Evolutionary conservation across 2,888 invertebrate genomes (phyloP).

Genomic region (Onthophagus sagittarius): DNA sequence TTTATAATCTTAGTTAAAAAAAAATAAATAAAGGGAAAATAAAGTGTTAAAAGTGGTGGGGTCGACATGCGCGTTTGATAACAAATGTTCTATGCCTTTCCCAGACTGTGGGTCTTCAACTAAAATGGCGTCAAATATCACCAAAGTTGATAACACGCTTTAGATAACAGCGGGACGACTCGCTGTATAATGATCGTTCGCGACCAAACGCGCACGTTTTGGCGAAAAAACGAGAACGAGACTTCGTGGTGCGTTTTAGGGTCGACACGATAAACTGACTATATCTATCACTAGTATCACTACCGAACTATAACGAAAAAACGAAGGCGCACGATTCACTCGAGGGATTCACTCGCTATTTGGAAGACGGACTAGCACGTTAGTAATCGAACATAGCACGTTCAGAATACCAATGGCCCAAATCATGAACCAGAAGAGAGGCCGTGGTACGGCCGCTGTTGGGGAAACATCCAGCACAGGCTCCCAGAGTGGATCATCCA

Average conservation of each 20-base stretch:
- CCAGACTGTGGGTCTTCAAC: slow-evolving; percentile 14
- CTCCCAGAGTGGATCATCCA: slow-evolving; percentile 34
- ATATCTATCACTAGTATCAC: too few relatives aligned
- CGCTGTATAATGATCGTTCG: slow-evolving; percentile 19
- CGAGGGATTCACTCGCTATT: too few relatives aligned
- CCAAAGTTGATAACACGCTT: slow-evolving; percentile 19
- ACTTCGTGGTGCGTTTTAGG: slow-evolving; percentile 26
- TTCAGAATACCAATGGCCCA: slow-evolving; percentile 34
- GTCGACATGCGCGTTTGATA: slow-evolving; percentile 10
- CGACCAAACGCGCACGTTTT: slow-evolving; percentile 25
- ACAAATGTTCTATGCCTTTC: background rate
- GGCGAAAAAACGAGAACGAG: slow-evolving; percentile 30
- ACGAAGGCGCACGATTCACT: too few relatives aligned
- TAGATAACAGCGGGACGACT: slow-evolving; percentile 16
- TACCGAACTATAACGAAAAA: too few relatives aligned
- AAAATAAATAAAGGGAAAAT: background rate
- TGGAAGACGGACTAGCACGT: background rate
- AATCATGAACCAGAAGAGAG: slow-evolving; percentile 40
- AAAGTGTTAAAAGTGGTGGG: background rate
- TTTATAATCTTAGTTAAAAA: background rate
- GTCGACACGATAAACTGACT: too few relatives aligned
- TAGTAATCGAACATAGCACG: background rate
- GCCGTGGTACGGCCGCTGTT: slow-evolving; percentile 35
- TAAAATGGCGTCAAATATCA: slow-evolving; percentile 28
- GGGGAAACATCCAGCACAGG: slow-evolving; percentile 35